Evolutionary conservation across 2,113 vertebrate species (phyloP).

Genomic region (Murina feae): DNA sequence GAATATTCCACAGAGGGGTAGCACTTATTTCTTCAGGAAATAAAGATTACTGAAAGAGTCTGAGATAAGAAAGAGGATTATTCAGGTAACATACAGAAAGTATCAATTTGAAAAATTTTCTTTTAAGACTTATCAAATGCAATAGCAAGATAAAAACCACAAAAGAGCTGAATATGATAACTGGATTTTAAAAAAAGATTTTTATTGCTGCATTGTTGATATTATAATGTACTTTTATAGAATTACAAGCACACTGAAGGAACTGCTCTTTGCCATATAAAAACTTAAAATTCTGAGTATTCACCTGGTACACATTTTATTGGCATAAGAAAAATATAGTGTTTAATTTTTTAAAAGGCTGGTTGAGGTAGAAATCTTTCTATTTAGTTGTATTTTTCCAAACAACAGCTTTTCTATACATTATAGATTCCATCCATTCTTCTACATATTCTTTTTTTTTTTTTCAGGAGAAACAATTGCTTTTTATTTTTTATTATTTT

Average conservation of each 20-base stretch:
- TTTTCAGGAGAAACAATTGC: too few species aligned
- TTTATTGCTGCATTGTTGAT: neutral
- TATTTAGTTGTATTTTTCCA: neutral
- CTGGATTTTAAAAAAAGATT: neutral
- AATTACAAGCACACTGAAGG: neutral
- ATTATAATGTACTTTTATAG: neutral
- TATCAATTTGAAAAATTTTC: neutral
- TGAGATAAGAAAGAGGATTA: neutral
- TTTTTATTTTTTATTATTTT: too few species aligned
- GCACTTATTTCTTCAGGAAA: neutral
- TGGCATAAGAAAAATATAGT: neutral
- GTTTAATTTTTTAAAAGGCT: neutral
- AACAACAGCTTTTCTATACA: neutral
- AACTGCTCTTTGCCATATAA: neutral
- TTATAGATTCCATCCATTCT: neutral
- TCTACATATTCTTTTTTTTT: neutral
- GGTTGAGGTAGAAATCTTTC: neutral
- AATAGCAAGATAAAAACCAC: neutral
- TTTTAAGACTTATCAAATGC: neutral
- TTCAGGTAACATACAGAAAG: neutral
- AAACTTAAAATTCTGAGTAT: neutral
- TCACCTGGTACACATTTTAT: neutral
- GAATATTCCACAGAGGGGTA: neutral
- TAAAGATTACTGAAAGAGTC: neutral
- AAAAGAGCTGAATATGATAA: neutral